Conservation (phyloP, 2,797 vertebrate genomes). For the Lutjanus campechanus region DNA sequence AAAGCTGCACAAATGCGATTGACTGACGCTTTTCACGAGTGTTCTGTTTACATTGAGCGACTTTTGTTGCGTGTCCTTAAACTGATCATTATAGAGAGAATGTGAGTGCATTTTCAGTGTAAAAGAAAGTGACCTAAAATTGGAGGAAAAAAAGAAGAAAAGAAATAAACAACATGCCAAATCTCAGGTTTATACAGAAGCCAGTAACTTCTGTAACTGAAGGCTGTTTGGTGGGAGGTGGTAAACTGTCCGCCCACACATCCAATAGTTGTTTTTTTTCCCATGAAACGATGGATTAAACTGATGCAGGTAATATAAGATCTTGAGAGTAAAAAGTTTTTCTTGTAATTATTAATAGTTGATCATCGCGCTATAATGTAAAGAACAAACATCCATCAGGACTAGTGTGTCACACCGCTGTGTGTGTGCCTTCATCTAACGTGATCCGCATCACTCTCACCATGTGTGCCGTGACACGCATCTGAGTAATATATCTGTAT, state of each 20-base stretch:
- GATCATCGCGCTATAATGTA: neutral
- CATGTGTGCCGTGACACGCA: constrained; percentile 30
- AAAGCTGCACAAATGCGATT: neutral
- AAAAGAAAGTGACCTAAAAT: too few species aligned
- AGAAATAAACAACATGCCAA: neutral
- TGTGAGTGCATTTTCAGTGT: too few species aligned
- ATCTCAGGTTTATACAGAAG: neutral
- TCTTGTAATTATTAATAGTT: neutral
- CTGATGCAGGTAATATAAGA: neutral
- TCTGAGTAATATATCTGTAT: constrained; percentile 46
- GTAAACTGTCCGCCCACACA: constrained; percentile 13
- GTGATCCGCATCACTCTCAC: neutral
- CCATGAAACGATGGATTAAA: neutral
- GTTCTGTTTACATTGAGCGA: neutral
- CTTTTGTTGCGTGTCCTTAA: neutral
- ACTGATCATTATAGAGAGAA: too few species aligned
- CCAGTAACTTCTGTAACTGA: neutral
- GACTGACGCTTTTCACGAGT: neutral
- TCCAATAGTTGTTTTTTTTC: neutral
- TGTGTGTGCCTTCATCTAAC: neutral
- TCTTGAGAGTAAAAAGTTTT: neutral
- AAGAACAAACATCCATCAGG: constrained; percentile 17
- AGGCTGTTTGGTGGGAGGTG: neutral
- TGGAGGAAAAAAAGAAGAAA: neutral
- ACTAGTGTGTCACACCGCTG: neutral